A percentile compares a stretch with the other conserved stretches of the same genome.
Evolutionary conservation across 2,113 vertebrate species (phyloP).

Genomic region (Poeciliopsis prolifica): DNA sequence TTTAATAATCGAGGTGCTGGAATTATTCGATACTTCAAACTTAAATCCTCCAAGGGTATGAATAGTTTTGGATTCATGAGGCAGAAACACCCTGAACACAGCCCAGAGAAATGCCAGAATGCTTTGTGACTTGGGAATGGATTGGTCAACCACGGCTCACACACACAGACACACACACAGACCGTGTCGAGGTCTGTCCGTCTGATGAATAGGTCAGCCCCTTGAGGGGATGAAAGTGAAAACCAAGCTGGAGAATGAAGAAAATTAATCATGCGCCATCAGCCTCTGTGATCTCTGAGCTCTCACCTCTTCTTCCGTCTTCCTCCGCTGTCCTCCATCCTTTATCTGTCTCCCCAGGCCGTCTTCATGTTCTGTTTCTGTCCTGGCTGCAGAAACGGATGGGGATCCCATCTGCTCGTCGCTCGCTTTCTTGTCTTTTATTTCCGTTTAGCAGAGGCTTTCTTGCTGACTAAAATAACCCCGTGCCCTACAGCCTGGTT

Average conservation of each 20-base stretch:
- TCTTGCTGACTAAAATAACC: constrained; percentile 1
- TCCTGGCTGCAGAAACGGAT: constrained; percentile 24
- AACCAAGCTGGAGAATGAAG: constrained; percentile 38
- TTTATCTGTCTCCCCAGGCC: background rate
- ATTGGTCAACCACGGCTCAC: constrained; percentile 33
- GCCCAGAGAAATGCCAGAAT: constrained; percentile 45
- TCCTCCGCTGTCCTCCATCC: background rate
- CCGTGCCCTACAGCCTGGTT: background rate
- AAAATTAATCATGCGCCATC: constrained; percentile 55
- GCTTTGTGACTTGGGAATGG: constrained; percentile 45
- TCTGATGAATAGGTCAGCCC: constrained; percentile 60
- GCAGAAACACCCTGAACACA: no score
- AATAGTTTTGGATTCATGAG: no score
- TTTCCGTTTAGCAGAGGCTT: background rate
- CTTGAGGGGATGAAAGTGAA: constrained; percentile 39
- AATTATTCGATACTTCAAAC: no score
- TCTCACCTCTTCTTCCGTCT: background rate
- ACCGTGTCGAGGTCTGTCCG: constrained; percentile 40
- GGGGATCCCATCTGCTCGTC: constrained; percentile 24
- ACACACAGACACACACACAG: constrained; percentile 38
- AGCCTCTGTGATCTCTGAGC: background rate
- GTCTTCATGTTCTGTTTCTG: background rate
- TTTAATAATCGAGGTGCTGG: no score
- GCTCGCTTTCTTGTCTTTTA: background rate
- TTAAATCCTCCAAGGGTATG: no score